phyloP scores from a whole-genome alignment of 2,888 invertebrate genomes.

The Cacoxenus indagator region DNA sequence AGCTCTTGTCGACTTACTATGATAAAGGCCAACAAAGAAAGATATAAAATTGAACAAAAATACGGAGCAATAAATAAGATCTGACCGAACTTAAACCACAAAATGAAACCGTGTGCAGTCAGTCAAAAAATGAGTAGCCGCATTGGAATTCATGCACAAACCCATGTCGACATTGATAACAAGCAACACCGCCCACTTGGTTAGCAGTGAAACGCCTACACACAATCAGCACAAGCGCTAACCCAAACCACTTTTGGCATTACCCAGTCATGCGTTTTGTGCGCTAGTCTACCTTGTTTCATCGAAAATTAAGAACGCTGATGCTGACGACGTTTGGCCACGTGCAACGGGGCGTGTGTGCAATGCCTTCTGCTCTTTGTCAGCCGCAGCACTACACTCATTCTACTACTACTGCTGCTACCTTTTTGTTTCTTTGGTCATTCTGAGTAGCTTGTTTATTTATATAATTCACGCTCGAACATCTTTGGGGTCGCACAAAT shows the following conservation, averaged over 20 bases:
- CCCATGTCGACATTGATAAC: slow-evolving; percentile 1
- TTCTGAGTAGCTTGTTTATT: slow-evolving; percentile 36
- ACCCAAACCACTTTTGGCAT: too few relatives aligned
- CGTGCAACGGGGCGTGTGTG: slow-evolving; percentile 26
- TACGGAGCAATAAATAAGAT: slow-evolving; percentile 23
- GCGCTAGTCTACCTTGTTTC: slow-evolving; percentile 1
- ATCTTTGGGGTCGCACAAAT: slow-evolving; percentile 64
- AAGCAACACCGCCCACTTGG: slow-evolving; percentile 4
- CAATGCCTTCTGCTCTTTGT: neutral
- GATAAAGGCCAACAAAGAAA: slow-evolving; percentile 48
- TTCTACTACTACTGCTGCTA: neutral
- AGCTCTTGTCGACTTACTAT: slow-evolving; percentile 52
- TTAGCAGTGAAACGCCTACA: neutral
- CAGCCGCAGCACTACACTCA: neutral
- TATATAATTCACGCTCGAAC: slow-evolving; percentile 54
- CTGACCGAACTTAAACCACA: neutral
- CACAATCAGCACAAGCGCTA: neutral
- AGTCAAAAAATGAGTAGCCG: neutral
- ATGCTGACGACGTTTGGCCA: slow-evolving; percentile 13
- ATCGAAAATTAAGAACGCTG: neutral
- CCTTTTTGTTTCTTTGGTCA: slow-evolving; percentile 25
- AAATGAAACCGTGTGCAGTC: neutral
- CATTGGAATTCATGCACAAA: neutral
- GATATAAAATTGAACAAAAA: slow-evolving; percentile 29
- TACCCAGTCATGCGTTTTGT: slow-evolving; percentile 11